Percentiles rank a stretch among this genome's conserved stretches.
Evolutionary conservation across 2,888 invertebrate genomes (phyloP).

Genomic region (Notodonta ziczac): DNA sequence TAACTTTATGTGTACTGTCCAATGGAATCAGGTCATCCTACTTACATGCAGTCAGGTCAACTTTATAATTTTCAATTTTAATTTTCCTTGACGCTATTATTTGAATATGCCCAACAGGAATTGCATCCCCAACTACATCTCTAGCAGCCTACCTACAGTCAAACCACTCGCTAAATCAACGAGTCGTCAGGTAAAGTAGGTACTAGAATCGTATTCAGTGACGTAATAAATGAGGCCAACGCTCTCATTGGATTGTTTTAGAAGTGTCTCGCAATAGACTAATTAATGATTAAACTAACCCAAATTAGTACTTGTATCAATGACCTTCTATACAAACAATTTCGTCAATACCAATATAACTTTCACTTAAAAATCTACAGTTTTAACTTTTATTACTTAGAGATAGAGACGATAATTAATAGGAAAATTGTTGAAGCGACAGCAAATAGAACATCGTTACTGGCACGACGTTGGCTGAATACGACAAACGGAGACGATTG

Average conservation of each 20-base stretch:
- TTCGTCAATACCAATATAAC: background rate
- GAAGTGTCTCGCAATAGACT: background rate
- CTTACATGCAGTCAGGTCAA: no score
- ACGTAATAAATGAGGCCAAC: background rate
- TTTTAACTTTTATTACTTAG: background rate
- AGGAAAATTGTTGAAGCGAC: background rate
- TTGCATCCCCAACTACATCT: no score
- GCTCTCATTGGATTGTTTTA: background rate
- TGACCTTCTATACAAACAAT: background rate
- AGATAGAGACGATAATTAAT: background rate
- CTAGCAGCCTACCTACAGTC: no score
- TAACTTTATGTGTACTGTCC: no score
- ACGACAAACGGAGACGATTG: conserved; percentile 15
- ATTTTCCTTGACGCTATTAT: no score
- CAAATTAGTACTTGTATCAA: background rate
- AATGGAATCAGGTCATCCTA: no score
- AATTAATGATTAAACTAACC: conserved; percentile 2
- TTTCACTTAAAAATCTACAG: background rate
- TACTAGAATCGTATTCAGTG: background rate
- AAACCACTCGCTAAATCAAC: background rate
- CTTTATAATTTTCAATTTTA: no score
- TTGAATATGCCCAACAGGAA: no score
- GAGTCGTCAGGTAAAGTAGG: no score
- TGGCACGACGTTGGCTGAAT: conserved; percentile 8
- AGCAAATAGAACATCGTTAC: background rate